Base-by-base conservation (phyloP, 2,797 vertebrate species). In the Muraenolepis orangiensis region DNA sequence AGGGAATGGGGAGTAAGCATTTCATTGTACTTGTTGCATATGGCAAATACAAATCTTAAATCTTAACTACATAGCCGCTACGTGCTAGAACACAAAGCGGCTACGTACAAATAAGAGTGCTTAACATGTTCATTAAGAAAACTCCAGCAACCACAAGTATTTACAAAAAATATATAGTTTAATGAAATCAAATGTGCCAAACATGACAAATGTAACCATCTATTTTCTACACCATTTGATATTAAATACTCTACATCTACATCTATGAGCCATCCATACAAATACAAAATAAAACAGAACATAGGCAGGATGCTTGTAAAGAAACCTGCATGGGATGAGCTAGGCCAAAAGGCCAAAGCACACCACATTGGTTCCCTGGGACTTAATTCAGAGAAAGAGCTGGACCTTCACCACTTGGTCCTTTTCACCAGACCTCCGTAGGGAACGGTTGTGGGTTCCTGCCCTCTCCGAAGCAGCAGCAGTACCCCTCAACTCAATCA, bases 91-190 rank as follows among this genome's bases (percentile, higher is more conserved):
- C n/a, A n/a, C n/a, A n/a, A n/a, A n/a, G n/a, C n/a, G n/a, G n/a
- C n/a, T n/a, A n/a, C n/a, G n/a, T n/a, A n/a, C n/a, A n/a, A n/a
- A n/a, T n/a, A n/a, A n/a, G n/a, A n/a, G n/a, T n/a, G n/a, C n/a
- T n/a, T n/a, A n/a, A n/a, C n/a, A 34, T 34, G 32, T 34, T 3
- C 32, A 34, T 34, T 38, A 5, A 38, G 6, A 1, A 38, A 38
- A 10, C 12, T 6, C 66, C 29, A 28, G 36, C 32, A 40, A 3
- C 29, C 71, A 72, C 18, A n/a, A 61, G 30, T 1, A 26, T 13
- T 72, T 38, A 36, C 1, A 16, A 71, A 70, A 7, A 61, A n/a
- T n/a, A 73, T 66, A 66, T 66, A 66, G 32, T 66, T 73, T 73
- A 66, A 66, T 73, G 61, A 29, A 40, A 29, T 38, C 11, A 28